Conservation (phyloP, 2,113 vertebrate genomes). For the Oxygymnocypris stewartii region DNA sequence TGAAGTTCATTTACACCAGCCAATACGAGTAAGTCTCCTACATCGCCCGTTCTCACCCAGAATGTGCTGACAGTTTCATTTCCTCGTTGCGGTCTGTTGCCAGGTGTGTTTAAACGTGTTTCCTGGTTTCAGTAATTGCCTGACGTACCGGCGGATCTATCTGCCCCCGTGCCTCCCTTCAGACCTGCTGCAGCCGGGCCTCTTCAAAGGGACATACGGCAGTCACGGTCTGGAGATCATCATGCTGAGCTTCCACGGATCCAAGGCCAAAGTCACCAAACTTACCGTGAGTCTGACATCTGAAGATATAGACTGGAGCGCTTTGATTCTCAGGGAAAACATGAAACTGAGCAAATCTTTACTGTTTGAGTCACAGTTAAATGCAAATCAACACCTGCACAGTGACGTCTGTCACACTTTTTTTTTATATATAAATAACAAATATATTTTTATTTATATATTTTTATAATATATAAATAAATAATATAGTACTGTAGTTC, state of each 20-base stretch:
- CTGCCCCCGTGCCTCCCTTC: conserved; percentile 84
- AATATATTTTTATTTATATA: too few species aligned
- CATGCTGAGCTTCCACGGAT: conserved; percentile 93
- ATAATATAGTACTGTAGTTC: too few species aligned
- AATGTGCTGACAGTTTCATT: neutral
- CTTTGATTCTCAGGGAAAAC: neutral
- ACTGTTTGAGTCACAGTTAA: too few species aligned
- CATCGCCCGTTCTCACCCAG: neutral
- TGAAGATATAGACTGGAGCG: neutral
- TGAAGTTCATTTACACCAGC: conserved; percentile 99
- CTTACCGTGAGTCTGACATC: conserved; percentile 84
- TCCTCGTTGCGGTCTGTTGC: neutral
- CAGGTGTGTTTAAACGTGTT: neutral
- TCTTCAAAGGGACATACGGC: conserved; percentile 97
- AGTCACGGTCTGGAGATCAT: conserved; percentile 97
- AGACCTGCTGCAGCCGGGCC: conserved; percentile 87
- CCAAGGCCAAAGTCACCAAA: conserved; percentile 87
- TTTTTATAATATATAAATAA: too few species aligned
- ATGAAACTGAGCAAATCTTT: neutral
- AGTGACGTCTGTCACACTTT: neutral
- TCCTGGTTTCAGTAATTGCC: conserved; percentile 86
- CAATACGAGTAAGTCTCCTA: conserved; percentile 90
- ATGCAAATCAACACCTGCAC: too few species aligned
- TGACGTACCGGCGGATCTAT: conserved; percentile 97
- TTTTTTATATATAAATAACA: too few species aligned